Base-by-base conservation (phyloP, 1,140 invertebrate genomes). In the Luehdorfia chinensis region DNA sequence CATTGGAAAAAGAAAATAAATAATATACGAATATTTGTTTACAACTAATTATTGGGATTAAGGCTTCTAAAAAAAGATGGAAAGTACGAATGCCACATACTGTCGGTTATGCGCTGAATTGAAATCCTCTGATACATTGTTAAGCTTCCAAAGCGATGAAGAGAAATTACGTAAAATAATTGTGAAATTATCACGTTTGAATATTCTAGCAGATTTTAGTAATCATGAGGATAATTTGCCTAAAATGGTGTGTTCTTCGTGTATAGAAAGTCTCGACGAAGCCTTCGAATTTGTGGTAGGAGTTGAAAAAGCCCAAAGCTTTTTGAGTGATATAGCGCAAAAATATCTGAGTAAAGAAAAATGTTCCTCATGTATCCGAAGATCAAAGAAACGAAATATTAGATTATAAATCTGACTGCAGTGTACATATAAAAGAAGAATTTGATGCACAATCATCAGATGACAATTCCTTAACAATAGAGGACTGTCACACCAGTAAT, bases 241-340 rank as follows among this genome's bases (percentile, higher is more conserved):
- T 9, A 71, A 66, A 52, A 75, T 68, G 1, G 50, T 62, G 2
- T 71, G 67, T 48, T 50, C 56, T 12, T 5, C 43, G 1, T 71
- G 67, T 53, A 50, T 55, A 11, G 48, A 52, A 6, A 32, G 55
- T 11, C 30, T 67, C 16, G 45, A 62, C 12, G 57, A 56, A 31
- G 64, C 64, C 31, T 56, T 46, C n/a, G 55, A 66, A 8, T 71
- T 71, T 18, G 37, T 67, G 11, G 14, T 32, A n/a, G 47, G 32
- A 7, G 55, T 65, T 1, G 59, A 62, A 39, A 44, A 31, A 11
- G 50, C 67, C 3, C 64, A 67, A 39, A 11, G 30, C 0, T 36
- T 48, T 3, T 46, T 70, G 50, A 45, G 19, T 3, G 37, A 47
- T 21, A 4, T 59, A 14, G 25, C 41, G 21, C 1, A n/a, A 16